Conservation (phyloP, 2,888 invertebrate genomes). For the Idaea biselata region DNA sequence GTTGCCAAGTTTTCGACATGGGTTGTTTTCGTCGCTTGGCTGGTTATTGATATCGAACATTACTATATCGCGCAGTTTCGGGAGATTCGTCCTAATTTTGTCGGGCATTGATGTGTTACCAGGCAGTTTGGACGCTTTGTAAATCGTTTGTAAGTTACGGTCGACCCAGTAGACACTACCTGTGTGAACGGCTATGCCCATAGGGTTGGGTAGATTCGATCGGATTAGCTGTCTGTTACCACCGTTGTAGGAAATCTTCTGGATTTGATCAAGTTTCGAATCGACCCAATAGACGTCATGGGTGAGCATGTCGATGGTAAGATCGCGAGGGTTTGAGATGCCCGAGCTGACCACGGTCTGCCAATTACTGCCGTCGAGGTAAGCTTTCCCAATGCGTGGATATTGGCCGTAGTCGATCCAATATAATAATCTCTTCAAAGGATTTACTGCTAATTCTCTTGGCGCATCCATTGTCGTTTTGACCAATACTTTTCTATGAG, state of each 20-base stretch:
- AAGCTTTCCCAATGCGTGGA: conserved; percentile 93
- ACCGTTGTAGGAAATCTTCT: conserved; percentile 92
- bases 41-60: conserved; percentile 95
- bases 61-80: conserved; percentile 92
- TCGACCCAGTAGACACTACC: conserved; percentile 97
- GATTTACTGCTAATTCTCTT: conserved; percentile 97
- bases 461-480: conserved; percentile 96
- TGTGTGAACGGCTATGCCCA: conserved; percentile 94
- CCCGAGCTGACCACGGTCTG: conserved; percentile 92
- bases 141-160: conserved; percentile 91
- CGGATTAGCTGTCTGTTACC: conserved; percentile 91
- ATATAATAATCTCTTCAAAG: conserved; percentile 93
- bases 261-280: conserved; percentile 95
- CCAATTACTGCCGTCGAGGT: conserved; percentile 93
- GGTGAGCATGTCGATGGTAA: conserved; percentile 95
- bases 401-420: conserved; percentile 99
- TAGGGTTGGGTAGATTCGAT: conserved; percentile 93
- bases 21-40: conserved; percentile 90
- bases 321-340: conserved; percentile 93
- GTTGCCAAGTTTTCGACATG: conserved; percentile 87
- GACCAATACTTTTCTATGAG: conserved; percentile 92
- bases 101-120: conserved; percentile 86
- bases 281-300: conserved; percentile 99
- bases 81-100: conserved; percentile 89
- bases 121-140: conserved; percentile 88